Evolutionary conservation across 2,797 vertebrate species (phyloP).

Genomic region (Falco cherrug): DNA sequence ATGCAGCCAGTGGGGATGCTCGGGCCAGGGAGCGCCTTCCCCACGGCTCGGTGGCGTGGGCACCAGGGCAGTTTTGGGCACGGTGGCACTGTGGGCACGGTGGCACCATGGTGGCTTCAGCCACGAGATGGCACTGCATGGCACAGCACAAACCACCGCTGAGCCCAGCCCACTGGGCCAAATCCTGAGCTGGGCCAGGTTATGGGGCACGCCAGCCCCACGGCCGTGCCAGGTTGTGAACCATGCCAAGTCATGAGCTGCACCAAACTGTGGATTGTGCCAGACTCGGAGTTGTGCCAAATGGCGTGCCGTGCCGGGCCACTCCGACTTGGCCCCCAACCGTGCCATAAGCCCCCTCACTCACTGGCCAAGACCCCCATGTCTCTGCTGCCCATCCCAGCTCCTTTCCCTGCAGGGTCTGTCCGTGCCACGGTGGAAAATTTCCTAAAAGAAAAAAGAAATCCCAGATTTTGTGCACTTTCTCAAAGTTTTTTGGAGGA

Average conservation of each 20-base stretch:
- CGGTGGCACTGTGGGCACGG: fast-evolving
- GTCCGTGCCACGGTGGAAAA: fast-evolving
- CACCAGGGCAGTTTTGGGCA: neutral
- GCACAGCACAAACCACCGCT: neutral
- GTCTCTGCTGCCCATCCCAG: fast-evolving
- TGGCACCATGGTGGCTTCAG: neutral
- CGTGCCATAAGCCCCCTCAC: neutral
- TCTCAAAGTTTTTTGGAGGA: neutral
- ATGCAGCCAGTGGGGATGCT: neutral
- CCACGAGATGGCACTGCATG: neutral
- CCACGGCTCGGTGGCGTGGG: fast-evolving
- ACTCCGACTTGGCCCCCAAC: fast-evolving
- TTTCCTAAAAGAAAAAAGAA: neutral
- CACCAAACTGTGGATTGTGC: neutral
- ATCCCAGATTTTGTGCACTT: fast-evolving
- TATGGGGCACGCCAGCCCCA: fast-evolving
- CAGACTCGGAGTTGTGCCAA: neutral
- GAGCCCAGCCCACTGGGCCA: neutral
- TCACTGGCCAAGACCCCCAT: fast-evolving
- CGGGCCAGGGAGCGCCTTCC: neutral
- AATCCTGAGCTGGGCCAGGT: neutral
- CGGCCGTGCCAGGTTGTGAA: fast-evolving
- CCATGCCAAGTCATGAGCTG: neutral
- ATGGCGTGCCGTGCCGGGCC: neutral
- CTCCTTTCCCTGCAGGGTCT: neutral